Conservation (phyloP, 2,797 vertebrate species). For the Helicolenus hilgendorfi region DNA sequence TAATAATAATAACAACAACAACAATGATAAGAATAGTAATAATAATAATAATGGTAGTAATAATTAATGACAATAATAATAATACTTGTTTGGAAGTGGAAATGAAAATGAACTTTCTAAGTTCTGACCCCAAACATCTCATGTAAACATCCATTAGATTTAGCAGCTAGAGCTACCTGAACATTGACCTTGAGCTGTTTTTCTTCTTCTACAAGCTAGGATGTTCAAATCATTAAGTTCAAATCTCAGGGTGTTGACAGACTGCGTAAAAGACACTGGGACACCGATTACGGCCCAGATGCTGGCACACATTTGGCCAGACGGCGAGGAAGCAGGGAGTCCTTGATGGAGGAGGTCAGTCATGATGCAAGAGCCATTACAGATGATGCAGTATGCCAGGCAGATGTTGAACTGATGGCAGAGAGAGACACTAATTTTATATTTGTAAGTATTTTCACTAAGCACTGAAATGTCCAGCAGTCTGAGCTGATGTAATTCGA, state of each 20-base stretch:
- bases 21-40: no score
- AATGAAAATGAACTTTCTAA: background rate
- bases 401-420: background rate
- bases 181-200: background rate
- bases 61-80: no score
- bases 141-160: background rate
- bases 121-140: no score
- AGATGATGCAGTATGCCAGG: background rate
- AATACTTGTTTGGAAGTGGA: background rate
- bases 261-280: background rate
- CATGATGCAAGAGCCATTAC: background rate
- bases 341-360: background rate
- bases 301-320: background rate
- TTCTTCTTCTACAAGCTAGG: background rate
- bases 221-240: background rate
- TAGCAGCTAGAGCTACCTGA: no score
- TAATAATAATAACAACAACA: no score
- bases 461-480: background rate
- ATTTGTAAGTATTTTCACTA: background rate
- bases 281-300: background rate
- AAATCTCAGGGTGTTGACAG: background rate
- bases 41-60: no score
- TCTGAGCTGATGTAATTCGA: background rate
- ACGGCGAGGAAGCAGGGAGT: background rate
- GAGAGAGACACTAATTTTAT: background rate